Evolutionary conservation across 2,888 invertebrate genomes (phyloP), one percentile per base, ranked within the genome.

Genomic region (Copidosoma aretas): DNA sequence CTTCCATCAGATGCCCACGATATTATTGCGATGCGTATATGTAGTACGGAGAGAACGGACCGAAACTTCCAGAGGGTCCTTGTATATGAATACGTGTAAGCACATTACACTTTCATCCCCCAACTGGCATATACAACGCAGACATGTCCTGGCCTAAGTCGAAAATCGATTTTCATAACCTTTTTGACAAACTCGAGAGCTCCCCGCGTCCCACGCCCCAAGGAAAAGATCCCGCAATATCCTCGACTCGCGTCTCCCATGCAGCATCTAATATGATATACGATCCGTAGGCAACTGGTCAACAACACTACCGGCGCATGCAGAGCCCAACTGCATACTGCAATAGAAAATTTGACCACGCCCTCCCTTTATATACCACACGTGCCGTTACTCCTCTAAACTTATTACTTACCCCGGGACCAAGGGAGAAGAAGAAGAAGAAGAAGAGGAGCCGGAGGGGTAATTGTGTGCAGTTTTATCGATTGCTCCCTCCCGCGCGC

Each of bases 401-500:
- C 32, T 32, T 32, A 32, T 32, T 32, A 32, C 32, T 15, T 15
- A 46, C 17, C 12, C 17, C 43, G 43, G 3, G 43, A 46, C 43
- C 43, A 17, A 46, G 43, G 12, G 43, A 46, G 3, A 3, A 2
- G 43, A 4, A 4, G 43, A 8, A 3, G 43, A 15, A 46, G 12
- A 15, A 12, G 43, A 17, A 12, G 43, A 14, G 15, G 43, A 8
- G 41, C 41, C 10, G 15, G 43, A 14, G 15, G 14, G 43, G 43
- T 17, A 46, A 46, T 14, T 17, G 64, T 57, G 64, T 58, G 64
- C 68, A 57, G 57, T 60, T 60, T 68, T 68, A 68, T 64, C 68
- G 68, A 68, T 60, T 68, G 64, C 60, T 51, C 64, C 54, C 51
- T 56, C 41, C 22, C 19, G 61, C 32, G 10, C 12, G 24, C 1